A percentile compares a stretch with the other conserved stretches of the same genome.
Conservation (phyloP, 2,113 vertebrate species). For the Microcebus griseorufus region DNA sequence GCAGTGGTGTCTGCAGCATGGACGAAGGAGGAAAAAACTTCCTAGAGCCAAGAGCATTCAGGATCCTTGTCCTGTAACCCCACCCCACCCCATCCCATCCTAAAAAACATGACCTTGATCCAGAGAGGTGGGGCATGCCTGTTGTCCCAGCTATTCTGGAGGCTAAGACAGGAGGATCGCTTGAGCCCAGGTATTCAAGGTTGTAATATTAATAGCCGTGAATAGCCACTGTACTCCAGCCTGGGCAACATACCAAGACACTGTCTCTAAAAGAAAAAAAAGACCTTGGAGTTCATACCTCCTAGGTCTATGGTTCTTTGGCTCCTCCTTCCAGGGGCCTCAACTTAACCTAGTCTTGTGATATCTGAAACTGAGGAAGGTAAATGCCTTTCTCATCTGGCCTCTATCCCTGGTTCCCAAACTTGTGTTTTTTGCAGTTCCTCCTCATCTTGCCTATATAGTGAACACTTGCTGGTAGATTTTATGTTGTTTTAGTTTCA, state of each 20-base stretch:
- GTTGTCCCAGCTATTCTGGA: neutral
- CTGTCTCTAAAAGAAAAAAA: too few relatives aligned
- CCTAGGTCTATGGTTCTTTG: neutral
- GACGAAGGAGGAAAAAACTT: neutral
- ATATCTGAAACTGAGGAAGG: neutral
- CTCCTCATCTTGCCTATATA: neutral
- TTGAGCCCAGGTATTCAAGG: neutral
- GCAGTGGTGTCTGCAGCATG: neutral
- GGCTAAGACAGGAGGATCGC: neutral
- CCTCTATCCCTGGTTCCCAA: neutral
- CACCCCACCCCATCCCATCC: fast-evolving
- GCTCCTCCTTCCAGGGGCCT: neutral
- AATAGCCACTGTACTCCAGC: neutral
- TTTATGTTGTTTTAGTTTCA: neutral
- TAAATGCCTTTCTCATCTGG: neutral
- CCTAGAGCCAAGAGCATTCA: neutral
- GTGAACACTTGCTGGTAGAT: neutral
- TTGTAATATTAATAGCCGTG: neutral
- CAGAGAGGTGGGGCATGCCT: neutral
- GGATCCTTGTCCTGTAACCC: neutral
- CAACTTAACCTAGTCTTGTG: neutral
- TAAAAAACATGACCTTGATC: neutral
- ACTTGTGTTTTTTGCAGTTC: neutral
- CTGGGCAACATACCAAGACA: neutral
- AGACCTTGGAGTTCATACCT: neutral